phyloP scores from a whole-genome alignment of 2,888 invertebrate species.

The Laspeyria flexula region DNA sequence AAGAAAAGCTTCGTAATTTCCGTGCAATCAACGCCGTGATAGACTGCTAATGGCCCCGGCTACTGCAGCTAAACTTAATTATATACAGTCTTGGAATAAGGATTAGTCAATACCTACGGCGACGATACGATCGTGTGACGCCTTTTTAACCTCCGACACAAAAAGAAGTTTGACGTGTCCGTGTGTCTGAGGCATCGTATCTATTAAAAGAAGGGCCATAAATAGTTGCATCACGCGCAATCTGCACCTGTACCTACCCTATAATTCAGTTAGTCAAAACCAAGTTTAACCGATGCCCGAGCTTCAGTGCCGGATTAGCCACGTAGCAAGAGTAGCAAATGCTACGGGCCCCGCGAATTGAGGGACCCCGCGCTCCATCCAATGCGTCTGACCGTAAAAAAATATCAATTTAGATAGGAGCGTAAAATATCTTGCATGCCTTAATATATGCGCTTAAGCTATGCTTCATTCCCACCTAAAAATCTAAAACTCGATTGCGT shows the following conservation, averaged over 20 bases:
- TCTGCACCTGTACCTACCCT: too few species aligned
- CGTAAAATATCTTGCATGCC: not conserved
- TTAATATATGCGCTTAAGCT: not conserved
- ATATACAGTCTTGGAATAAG: not conserved
- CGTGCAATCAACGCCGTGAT: conserved; percentile 34
- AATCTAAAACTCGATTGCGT: not conserved
- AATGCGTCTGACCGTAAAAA: not conserved
- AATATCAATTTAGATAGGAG: not conserved
- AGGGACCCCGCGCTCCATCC: not conserved
- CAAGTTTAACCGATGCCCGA: too few species aligned
- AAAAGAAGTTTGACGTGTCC: too few species aligned
- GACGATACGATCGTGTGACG: conserved; percentile 3
- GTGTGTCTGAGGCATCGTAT: too few species aligned
- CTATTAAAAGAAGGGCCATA: too few species aligned
- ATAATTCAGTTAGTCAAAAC: too few species aligned
- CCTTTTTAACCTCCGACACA: too few species aligned
- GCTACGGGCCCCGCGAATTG: not conserved
- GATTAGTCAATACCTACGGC: not conserved
- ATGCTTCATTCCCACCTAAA: not conserved
- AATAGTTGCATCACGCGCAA: too few species aligned
- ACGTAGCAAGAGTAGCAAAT: conserved; percentile 3
- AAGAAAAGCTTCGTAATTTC: conserved; percentile 19
- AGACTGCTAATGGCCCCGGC: conserved; percentile 28
- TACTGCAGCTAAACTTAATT: conserved; percentile 23
- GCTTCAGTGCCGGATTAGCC: conserved; percentile 15